A percentile compares a stretch with the other conserved stretches of the same genome.
Evolutionary conservation across 2,888 invertebrate species (phyloP).

Genomic region (Xestoiulus laeticollis): DNA sequence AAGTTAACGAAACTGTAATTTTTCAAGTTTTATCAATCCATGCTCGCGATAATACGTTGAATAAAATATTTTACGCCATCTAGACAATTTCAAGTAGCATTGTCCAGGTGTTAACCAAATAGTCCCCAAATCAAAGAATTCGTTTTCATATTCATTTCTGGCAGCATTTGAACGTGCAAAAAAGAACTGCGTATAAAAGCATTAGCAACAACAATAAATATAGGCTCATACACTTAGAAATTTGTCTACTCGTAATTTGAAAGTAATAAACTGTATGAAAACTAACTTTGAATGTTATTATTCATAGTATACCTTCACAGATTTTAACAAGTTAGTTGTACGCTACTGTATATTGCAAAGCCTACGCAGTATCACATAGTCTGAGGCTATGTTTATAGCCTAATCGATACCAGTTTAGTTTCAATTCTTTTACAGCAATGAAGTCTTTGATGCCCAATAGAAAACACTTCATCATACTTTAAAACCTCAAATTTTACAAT

Average conservation of each 20-base stretch:
- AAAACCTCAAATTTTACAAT: not conserved
- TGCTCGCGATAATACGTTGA: no score
- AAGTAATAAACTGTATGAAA: conserved; percentile 25
- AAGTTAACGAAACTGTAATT: no score
- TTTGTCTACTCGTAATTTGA: conserved; percentile 5
- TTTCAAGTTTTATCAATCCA: no score
- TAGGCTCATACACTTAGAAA: not conserved
- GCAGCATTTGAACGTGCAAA: not conserved
- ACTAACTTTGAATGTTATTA: conserved; percentile 29
- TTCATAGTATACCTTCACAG: conserved; percentile 35
- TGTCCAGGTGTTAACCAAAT: not conserved
- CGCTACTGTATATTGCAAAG: conserved; percentile 20
- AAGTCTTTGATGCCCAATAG: not conserved
- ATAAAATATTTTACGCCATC: no score
- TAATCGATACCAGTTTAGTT: not conserved
- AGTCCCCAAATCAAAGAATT: not conserved
- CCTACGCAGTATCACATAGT: conserved; percentile 39
- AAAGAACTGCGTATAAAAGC: conserved; percentile 28
- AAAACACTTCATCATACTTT: not conserved
- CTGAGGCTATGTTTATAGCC: not conserved
- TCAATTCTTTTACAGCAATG: not conserved
- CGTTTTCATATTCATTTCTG: not conserved
- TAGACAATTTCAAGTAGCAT: not conserved
- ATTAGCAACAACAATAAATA: conserved; percentile 8
- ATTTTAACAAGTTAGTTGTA: not conserved